These are phyloP conservation scores for Pavo muticus DNA, from an alignment of 2,113 vertebrate genomes.

Conservation along the genomic window DNA sequence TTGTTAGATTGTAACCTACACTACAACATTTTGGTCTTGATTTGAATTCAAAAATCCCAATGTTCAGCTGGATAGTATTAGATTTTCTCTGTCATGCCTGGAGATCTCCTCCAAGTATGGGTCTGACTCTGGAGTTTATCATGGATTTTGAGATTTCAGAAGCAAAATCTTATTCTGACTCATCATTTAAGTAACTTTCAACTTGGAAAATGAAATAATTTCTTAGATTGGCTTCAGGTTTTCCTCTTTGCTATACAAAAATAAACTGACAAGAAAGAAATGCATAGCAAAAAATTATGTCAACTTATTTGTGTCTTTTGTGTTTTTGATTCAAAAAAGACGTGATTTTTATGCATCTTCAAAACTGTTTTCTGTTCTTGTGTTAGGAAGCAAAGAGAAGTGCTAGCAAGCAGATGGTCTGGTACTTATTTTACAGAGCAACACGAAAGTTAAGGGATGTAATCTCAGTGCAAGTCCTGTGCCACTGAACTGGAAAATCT, in stretches of 20 bases:
- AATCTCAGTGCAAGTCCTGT: neutral
- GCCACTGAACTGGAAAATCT: slow-evolving; percentile 6
- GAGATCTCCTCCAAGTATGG: neutral
- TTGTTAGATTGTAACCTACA: neutral
- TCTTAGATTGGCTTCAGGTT: neutral
- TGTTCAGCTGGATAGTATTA: neutral
- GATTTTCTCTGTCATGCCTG: neutral
- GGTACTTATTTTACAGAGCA: neutral
- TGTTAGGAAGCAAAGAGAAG: neutral
- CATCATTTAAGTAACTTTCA: neutral
- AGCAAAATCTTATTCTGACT: neutral
- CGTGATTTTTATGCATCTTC: neutral
- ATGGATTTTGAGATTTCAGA: neutral
- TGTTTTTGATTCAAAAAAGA: neutral
- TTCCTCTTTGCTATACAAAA: neutral
- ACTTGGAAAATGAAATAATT: neutral
- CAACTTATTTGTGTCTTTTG: neutral
- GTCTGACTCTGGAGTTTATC: neutral
- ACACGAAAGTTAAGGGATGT: neutral
- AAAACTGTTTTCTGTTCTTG: neutral
- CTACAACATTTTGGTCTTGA: neutral
- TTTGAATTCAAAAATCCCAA: neutral
- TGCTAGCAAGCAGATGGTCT: neutral
- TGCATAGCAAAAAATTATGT: neutral
- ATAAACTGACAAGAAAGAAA: neutral